Conservation (phyloP, 2,113 vertebrate genomes). For the Leptobrachium leishanense region DNA sequence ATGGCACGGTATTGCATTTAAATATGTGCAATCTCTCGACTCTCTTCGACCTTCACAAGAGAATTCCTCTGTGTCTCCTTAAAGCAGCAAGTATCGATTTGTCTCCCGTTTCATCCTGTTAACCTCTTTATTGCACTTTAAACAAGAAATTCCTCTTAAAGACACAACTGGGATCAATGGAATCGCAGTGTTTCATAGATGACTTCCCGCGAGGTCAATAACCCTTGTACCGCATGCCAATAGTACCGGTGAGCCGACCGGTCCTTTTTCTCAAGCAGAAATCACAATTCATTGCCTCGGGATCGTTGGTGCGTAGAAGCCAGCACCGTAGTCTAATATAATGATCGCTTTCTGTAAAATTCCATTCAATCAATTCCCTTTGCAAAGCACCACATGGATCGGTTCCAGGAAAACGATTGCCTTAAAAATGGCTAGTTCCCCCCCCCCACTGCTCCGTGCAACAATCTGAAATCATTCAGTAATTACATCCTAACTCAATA, state of each 20-base stretch:
- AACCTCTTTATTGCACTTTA: conserved; percentile 16
- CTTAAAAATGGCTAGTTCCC: neutral
- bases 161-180: conserved; percentile 8
- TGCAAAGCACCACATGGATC: neutral
- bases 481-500: neutral
- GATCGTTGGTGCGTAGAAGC: conserved; percentile 11
- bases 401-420: neutral
- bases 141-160: conserved; percentile 14
- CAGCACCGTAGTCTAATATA: conserved; percentile 16
- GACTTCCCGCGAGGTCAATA: conserved; percentile 8
- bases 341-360: conserved; percentile 23
- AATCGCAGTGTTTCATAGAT: neutral
- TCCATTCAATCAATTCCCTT: conserved; percentile 11
- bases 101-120: conserved; percentile 7
- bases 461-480: neutral
- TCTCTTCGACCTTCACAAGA: neutral
- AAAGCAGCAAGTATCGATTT: conserved; percentile 7
- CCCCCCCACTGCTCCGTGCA: neutral
- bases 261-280: conserved; percentile 30
- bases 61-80: conserved; percentile 2
- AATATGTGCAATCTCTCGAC: neutral
- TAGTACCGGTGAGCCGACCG: conserved; percentile 24
- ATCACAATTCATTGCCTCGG: conserved; percentile 26
- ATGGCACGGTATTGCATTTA: too few relatives aligned
- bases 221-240: conserved; percentile 20